Base-by-base conservation (phyloP, 2,797 vertebrate species). In the Phyllotis vaccarum region DNA sequence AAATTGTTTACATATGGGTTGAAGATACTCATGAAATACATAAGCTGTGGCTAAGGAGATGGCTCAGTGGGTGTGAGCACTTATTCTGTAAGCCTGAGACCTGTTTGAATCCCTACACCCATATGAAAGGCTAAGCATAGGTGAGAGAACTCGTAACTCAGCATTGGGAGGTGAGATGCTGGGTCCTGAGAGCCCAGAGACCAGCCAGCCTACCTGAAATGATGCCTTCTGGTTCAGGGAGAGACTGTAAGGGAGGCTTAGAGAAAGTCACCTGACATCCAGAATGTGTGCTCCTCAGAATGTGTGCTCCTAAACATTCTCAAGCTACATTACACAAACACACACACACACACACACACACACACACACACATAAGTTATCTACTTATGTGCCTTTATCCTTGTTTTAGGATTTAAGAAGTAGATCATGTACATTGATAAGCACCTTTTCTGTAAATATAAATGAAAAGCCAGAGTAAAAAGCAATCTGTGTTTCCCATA, bases 371-470 rank as follows among this genome's bases (percentile, higher is more conserved):
- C 66, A 56, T 52, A 86, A 86, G 83, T 86, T 81, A 93, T 86
- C 96, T 76, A 91, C 96, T 98, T 21, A 95, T 17, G 97, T 98
- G 98, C 98, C 97, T 98, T 98, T 96, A 91, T 92, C 97, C 93
- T 98, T 94, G 89, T 94, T 87, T 98, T 97, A 89, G 97, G 96
- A 89, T 89, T 97, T 96, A 86, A 93, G 94, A 96, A 88, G 64
- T 54, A 93, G 89, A 75, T 66, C 83, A 75, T 96, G 60, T 95
- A 96, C 74, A 76, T 96, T 96, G 88, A 94, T 92, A 96, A 98
- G 95, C 49, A 90, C 91, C 97, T 97, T 85, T 95, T 91, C 95
- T 95, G 68, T 95, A 90, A 2, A 56, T 85, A 1, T 97, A 68
- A 85, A 62, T 93, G 0, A 2, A 92, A 97, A 96, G 95, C 81